Evolutionary conservation across 2,888 invertebrate species (phyloP), one percentile per base, ranked within the genome.

Genomic region (Antheraea assamensis): DNA sequence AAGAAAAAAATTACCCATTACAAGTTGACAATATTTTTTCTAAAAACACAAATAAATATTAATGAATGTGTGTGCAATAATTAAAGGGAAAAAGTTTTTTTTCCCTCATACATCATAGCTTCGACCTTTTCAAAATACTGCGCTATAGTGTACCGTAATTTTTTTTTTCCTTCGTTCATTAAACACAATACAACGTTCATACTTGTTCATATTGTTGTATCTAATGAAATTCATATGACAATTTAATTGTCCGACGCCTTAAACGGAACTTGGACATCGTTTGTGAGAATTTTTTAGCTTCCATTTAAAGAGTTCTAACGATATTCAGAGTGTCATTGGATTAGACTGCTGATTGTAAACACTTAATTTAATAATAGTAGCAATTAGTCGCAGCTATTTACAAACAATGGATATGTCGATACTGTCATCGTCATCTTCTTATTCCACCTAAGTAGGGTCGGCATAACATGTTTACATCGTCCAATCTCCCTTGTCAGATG

Each of bases 91-190:
- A 64, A 64, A 30, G 61, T 5, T 64, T 64, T 30, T 64, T 64
- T 10, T 4, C 10, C 5, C 52, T 52, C 17, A 30, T 30, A 27
- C 61, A 30, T 61, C 61, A 61, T 64, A 27, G 27, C 24, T 13
- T 15, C 61, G 61, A 64, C 61, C 61, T 64, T 64, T 64, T 64
- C 27, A 64, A 64, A 27, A 30, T 64, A 64, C 30, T 64, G 61
- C 5, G 17, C 61, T 21, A 64, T 64, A 30, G 61, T 64, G 24
- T 58, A 13, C 8, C 17, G 13, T 64, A 64, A 64, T 27, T 0
- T 27, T 17, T 30, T 58, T 61, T 64, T 64, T 64, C 3, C 27
- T 30, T 27, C 27, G 61, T 30, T 24, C 58, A 58, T 24, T 58
- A 58, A 64, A 64, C 7, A 58, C 27, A 64, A 64, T 17, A 64